Percentiles rank a stretch among this genome's conserved stretches.
Evolutionary conservation across 2,888 invertebrate genomes (phyloP).

Genomic region (Dynastes grantii): DNA sequence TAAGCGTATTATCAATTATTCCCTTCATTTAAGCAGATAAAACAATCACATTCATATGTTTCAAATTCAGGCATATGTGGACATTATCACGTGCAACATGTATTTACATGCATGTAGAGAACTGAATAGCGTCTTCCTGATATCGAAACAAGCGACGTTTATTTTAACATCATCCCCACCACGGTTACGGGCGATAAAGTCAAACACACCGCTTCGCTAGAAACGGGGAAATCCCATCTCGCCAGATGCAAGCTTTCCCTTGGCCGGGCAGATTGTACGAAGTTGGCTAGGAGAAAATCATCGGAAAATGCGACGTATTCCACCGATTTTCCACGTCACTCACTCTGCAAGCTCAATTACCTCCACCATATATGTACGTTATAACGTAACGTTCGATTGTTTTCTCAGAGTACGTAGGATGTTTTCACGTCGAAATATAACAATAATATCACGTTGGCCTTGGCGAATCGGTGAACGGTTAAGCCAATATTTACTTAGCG

Average conservation of each 20-base stretch:
- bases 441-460: not conserved
- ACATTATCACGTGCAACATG: no score
- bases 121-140: not conserved
- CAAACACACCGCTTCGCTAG: not conserved
- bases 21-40: no score
- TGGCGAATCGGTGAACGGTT: not conserved
- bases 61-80: no score
- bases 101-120: not conserved
- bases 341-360: not conserved
- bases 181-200: not conserved
- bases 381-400: not conserved
- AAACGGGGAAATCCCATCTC: not conserved
- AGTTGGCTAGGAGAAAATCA: not conserved
- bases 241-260: not conserved
- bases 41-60: no score
- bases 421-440: conserved; percentile 28
- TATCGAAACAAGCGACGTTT: not conserved
- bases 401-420: not conserved
- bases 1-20: no score
- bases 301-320: not conserved
- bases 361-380: not conserved
- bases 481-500: not conserved
- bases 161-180: not conserved
- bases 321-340: no score
- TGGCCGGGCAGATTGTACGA: not conserved